These are phyloP conservation scores for Squalus acanthias DNA, from an alignment of 2,797 vertebrate genomes.

Conservation along the genomic window DNA sequence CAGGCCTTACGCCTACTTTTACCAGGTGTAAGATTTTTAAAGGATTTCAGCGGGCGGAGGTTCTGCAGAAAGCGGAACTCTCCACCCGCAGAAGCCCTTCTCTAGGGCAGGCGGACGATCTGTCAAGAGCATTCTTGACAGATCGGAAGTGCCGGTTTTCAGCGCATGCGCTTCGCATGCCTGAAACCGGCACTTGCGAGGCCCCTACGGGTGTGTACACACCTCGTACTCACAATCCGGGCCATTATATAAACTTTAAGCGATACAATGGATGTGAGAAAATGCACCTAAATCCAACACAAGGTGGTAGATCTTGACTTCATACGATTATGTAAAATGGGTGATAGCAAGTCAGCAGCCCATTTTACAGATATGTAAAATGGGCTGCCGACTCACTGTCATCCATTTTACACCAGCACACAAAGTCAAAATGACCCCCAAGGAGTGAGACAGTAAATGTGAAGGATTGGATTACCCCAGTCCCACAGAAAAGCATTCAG, in stretches of 20 bases:
- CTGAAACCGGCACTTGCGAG: too few relatives aligned
- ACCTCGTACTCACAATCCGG: too few relatives aligned
- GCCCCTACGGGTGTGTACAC: too few relatives aligned
- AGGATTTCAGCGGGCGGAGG: too few relatives aligned
- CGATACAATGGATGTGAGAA: background rate
- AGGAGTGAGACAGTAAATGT: background rate
- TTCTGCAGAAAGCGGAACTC: too few relatives aligned
- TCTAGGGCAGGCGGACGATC: too few relatives aligned
- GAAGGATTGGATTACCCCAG: background rate
- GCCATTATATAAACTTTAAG: background rate
- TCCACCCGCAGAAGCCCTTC: too few relatives aligned
- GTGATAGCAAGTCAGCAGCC: background rate
- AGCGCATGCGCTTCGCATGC: too few relatives aligned
- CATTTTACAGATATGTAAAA: background rate
- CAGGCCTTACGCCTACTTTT: too few relatives aligned
- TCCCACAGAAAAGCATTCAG: background rate
- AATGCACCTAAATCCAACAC: background rate
- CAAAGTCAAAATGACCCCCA: background rate
- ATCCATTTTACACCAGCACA: background rate
- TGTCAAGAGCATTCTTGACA: too few relatives aligned
- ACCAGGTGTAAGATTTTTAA: too few relatives aligned
- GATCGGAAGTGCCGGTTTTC: too few relatives aligned
- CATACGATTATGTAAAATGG: background rate
- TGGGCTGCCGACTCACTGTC: background rate
- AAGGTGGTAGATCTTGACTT: background rate